Evolutionary conservation across 2,888 invertebrate species (phyloP).

Genomic region (Aphrophora alni): DNA sequence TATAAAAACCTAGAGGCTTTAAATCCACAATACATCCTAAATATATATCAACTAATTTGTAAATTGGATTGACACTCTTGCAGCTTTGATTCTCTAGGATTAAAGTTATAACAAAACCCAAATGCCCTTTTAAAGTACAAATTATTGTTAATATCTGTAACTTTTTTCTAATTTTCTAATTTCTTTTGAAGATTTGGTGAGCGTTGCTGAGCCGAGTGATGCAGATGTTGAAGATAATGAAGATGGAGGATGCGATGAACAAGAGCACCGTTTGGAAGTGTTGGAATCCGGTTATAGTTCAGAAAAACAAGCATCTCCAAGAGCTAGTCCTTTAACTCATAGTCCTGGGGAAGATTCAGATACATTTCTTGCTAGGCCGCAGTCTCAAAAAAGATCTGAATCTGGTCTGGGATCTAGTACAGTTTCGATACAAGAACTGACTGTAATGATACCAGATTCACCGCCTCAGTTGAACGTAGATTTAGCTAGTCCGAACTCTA

Average conservation of each 20-base stretch:
- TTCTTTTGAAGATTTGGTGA: not conserved
- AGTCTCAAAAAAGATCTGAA: slow-evolving; percentile 18
- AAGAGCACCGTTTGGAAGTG: slow-evolving; percentile 46
- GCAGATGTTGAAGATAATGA: slow-evolving; percentile 83
- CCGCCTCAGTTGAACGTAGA: slow-evolving; percentile 24
- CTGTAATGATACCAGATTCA: slow-evolving; percentile 25
- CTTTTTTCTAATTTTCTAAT: too few relatives aligned
- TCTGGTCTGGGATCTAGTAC: slow-evolving; percentile 31
- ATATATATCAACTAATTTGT: too few relatives aligned
- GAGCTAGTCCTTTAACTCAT: slow-evolving; percentile 43
- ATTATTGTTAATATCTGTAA: too few relatives aligned
- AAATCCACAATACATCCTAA: too few relatives aligned
- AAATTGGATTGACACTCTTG: too few relatives aligned
- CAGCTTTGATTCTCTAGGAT: too few relatives aligned
- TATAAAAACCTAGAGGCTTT: too few relatives aligned
- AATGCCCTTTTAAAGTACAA: too few relatives aligned
- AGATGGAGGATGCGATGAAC: slow-evolving; percentile 61
- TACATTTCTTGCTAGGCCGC: slow-evolving; percentile 11
- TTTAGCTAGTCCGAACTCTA: slow-evolving; percentile 43
- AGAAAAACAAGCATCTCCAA: slow-evolving; percentile 56
- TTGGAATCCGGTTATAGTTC: slow-evolving; percentile 73
- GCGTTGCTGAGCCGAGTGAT: slow-evolving; percentile 60
- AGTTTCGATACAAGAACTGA: slow-evolving; percentile 29
- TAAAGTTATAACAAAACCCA: too few relatives aligned
- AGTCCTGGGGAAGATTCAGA: slow-evolving; percentile 27